Conservation (phyloP, 2,888 invertebrate species). For the Teinopalpus imperialis region DNA sequence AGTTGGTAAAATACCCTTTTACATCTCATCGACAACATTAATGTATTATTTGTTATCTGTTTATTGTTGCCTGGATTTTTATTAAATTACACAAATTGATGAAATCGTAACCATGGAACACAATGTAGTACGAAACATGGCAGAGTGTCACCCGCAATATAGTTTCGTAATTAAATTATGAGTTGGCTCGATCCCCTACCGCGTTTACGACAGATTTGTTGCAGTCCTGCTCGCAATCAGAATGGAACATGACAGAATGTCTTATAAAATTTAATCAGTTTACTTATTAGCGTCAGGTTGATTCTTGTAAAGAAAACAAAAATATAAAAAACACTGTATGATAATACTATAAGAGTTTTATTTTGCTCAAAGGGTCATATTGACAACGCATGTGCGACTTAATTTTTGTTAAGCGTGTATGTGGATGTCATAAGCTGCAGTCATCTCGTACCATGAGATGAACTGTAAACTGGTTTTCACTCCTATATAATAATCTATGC, state of each 20-base stretch:
- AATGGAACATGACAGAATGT: conserved; percentile 2
- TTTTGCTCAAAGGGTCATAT: no score
- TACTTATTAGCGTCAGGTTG: background rate
- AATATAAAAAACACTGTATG: no score
- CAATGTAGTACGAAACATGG: conserved; percentile 22
- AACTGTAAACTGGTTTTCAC: no score
- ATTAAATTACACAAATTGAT: conserved; percentile 14
- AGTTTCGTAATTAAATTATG: conserved; percentile 26
- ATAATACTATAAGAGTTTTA: no score
- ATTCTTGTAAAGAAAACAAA: no score
- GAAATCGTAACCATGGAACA: conserved; percentile 18
- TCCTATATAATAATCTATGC: no score
- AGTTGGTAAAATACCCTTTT: no score
- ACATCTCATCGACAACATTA: no score
- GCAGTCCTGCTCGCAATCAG: conserved; percentile 2
- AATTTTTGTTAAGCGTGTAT: no score
- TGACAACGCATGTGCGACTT: no score
- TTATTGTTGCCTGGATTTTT: background rate
- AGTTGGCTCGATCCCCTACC: conserved; percentile 8
- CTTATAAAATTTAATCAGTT: background rate
- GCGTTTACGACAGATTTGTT: conserved; percentile 22
- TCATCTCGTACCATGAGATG: no score
- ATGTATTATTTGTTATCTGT: background rate
- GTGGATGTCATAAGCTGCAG: no score
- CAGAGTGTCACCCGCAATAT: conserved; percentile 23